phyloP scores from a whole-genome alignment of 2,888 invertebrate species.

The Carpatolechia fugitivella region DNA sequence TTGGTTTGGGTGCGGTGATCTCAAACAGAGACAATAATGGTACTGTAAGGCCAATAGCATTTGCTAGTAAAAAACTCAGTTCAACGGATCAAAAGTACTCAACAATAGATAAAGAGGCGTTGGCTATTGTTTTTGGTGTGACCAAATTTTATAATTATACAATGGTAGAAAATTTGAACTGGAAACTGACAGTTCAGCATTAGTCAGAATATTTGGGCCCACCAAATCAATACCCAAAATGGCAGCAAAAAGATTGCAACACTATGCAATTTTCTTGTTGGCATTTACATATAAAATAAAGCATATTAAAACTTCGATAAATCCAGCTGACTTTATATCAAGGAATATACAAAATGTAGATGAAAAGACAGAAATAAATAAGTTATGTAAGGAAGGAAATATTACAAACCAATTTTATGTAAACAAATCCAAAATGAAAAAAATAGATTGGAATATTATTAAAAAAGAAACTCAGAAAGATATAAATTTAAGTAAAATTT shows the following conservation, averaged over 20 bases:
- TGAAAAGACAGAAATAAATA: too few species aligned
- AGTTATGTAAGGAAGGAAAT: slow-evolving; percentile 2
- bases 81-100: slow-evolving; percentile 21
- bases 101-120: slow-evolving; percentile 27
- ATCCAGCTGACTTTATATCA: slow-evolving; percentile 17
- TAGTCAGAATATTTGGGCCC: slow-evolving; percentile 35
- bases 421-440: not conserved
- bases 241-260: slow-evolving; percentile 34
- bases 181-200: slow-evolving; percentile 30
- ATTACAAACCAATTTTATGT: too few species aligned
- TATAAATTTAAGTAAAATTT: too few species aligned
- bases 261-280: slow-evolving; percentile 30
- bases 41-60: slow-evolving; percentile 22
- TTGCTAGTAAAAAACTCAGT: slow-evolving; percentile 22
- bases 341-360: too few species aligned
- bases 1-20: slow-evolving; percentile 13
- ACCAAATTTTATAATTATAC: slow-evolving; percentile 29
- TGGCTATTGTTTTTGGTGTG: slow-evolving; percentile 29
- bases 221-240: slow-evolving; percentile 36
- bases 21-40: slow-evolving; percentile 15
- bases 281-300: slow-evolving; percentile 22
- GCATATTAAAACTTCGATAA: slow-evolving; percentile 20
- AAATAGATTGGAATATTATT: not conserved
- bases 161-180: slow-evolving; percentile 27
- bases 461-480: too few species aligned